Base-by-base conservation (phyloP, 2,113 vertebrate genomes). In the Tricholaema leucomelas region DNA sequence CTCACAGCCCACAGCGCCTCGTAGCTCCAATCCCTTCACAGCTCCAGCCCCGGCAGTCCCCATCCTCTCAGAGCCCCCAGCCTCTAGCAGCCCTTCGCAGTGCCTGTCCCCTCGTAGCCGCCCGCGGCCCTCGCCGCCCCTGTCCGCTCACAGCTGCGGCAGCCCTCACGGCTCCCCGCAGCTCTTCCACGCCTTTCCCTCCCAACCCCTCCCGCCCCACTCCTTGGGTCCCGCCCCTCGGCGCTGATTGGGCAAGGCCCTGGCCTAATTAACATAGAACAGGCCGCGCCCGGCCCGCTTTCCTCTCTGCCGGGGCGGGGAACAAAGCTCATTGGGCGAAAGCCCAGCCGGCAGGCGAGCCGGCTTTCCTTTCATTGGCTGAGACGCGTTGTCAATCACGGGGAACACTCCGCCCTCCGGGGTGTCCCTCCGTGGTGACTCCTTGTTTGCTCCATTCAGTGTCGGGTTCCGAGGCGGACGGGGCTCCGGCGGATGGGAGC, bases 341-440 rank as follows among this genome's bases (percentile, higher is more conserved):
- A 4, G 1, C 8, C 0, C 52, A 0, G 0, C 0, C 1, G 2
- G 21, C 14, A 2, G 1, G 18, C 1, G 1, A 1, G 3, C 2
- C 2, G 0, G 0, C 5, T 21, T 13, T 19, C 7, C 6, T 25
- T 1, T n/a, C 21, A 93, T 64, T 94, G 88, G 93, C 10, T 10
- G 0, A 0, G 0, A 0, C 0, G 1, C 0, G 3, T 0, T 89
- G 78, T 67, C 93, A 65, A 8, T 95, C 78, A 23, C 0, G 0
- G 0, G 2, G 1, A 14, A 31, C 61, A 5, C 2, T 44, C 93
- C 88, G 84, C 95, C 96, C 48, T 11, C 66, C 46, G 67, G 77
- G 28, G 81, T 85, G 95, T 71, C 90, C 86, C 90, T 79, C 46
- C n/a, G 64, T 3, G 83, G n/a, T 15, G 35, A 38, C 63, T 52